Evolutionary conservation across 2,888 invertebrate genomes (phyloP), one percentile per base, ranked within the genome.

Genomic region (Scelioninae gen. 2): DNA sequence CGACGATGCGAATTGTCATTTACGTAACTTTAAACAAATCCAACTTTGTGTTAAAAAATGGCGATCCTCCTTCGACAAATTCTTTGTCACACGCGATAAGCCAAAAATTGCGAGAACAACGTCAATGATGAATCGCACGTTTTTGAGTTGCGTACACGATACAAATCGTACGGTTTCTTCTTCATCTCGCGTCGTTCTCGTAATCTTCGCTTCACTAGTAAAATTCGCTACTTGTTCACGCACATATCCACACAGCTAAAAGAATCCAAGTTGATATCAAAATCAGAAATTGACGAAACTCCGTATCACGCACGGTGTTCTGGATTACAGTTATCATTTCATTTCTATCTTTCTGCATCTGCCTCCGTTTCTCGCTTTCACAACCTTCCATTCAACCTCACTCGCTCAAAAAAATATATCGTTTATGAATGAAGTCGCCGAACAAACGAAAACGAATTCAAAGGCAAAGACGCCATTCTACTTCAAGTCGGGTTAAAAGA

Each of bases 401-500:
- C 53, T 43, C 55, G 31, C 31, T 55, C 48, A 33, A 61, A 73
- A 73, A 73, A 73, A n/a, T 61, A 41, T 52, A 60, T 53, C 53
- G 31, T 58, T 68, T 37, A 50, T 52, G 33, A 69, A 64, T 53
- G 45, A 64, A 64, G 58, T 39, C 52, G 58, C 48, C 50, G 48
- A 58, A 41, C 43, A 48, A 73, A 68, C 63, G 73, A 73, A 73
- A 73, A 73, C 63, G 73, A 68, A 73, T 73, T 63, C 55, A 67
- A 73, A 45, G 39, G 41, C 50, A 15, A 28, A 15, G 41, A 63
- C 31, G 65, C 22, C 11, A 41, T 53, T 65, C 64, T 65, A 64
- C 46, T 52, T 53, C 11, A 37, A n/a, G 19, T 48, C 33, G 18
- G 7, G 46, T 41, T 46, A 2, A 41, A 46, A 45, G 18, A 1